Evolutionary conservation across 2,888 invertebrate species (phyloP).

Genomic region (Nemoura dubitans): DNA sequence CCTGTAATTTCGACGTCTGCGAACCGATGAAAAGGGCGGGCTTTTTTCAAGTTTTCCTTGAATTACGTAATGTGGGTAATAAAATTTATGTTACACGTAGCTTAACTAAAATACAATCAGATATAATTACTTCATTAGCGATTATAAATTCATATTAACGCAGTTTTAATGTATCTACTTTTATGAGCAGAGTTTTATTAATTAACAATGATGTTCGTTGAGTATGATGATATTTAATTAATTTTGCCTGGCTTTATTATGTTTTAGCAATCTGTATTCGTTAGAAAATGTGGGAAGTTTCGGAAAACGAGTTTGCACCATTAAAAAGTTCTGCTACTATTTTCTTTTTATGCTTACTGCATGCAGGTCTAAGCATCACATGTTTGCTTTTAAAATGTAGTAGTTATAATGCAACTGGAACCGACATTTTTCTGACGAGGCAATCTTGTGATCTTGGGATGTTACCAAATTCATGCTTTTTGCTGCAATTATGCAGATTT

Average conservation of each 20-base stretch:
- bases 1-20: background rate
- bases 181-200: background rate
- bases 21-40: background rate
- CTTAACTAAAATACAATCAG: constrained; percentile 2
- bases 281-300: no score
- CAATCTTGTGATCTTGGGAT: background rate
- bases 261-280: background rate
- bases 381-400: no score
- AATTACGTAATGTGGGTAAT: background rate
- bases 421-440: background rate
- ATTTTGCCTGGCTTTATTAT: constrained; percentile 1
- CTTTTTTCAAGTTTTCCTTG: background rate
- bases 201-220: background rate
- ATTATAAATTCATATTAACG: background rate
- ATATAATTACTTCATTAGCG: constrained; percentile 9
- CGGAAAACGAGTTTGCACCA: no score
- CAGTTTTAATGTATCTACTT: background rate
- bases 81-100: constrained; percentile 19
- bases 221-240: background rate
- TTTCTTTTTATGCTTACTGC: no score
- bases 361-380: no score
- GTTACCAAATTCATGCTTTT: background rate
- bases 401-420: no score
- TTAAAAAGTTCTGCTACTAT: no score
- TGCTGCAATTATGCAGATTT: background rate